Evolutionary conservation across 2,888 invertebrate species (phyloP).

Genomic region (Drosophila yooni): DNA sequence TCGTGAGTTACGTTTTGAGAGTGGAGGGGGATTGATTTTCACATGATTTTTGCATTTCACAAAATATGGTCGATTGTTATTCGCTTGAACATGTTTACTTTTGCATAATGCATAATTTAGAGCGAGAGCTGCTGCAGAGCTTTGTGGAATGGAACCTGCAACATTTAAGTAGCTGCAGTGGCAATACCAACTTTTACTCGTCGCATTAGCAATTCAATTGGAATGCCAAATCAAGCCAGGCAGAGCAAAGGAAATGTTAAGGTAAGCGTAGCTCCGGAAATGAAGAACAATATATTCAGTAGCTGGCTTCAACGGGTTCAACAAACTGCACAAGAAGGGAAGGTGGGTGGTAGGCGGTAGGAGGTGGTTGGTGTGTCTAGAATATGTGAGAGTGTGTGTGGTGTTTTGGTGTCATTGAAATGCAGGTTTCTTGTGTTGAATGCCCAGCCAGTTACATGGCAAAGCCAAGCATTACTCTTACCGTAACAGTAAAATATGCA

Average conservation of each 20-base stretch:
- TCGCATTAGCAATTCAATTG: slow-evolving; percentile 63
- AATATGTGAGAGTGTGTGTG: slow-evolving; percentile 7
- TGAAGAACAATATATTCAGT: slow-evolving; percentile 38
- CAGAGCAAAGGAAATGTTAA: neutral
- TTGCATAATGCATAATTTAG: neutral
- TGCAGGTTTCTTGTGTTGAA: slow-evolving; percentile 60
- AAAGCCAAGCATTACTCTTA: slow-evolving; percentile 41
- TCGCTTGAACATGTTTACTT: neutral
- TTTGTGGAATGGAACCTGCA: slow-evolving; percentile 1
- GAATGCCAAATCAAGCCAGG: slow-evolving; percentile 30
- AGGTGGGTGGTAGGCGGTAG: slow-evolving; percentile 21
- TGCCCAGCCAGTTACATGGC: slow-evolving; percentile 62
- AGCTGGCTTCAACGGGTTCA: slow-evolving; percentile 37
- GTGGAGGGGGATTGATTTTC: neutral
- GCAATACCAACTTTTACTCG: slow-evolving; percentile 10
- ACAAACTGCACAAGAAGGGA: slow-evolving; percentile 27
- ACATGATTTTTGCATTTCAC: neutral
- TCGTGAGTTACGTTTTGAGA: neutral
- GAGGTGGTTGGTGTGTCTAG: slow-evolving; percentile 3
- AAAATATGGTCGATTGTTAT: neutral
- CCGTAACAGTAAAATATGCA: slow-evolving; percentile 60
- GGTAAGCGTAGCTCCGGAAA: slow-evolving; percentile 43
- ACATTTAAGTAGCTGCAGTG: slow-evolving; percentile 51
- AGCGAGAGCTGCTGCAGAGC: neutral
- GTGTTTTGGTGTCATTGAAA: slow-evolving; percentile 36